These are phyloP conservation scores for Crax fasciolata DNA, from an alignment of 2,797 vertebrate species.

Conservation along the genomic window DNA sequence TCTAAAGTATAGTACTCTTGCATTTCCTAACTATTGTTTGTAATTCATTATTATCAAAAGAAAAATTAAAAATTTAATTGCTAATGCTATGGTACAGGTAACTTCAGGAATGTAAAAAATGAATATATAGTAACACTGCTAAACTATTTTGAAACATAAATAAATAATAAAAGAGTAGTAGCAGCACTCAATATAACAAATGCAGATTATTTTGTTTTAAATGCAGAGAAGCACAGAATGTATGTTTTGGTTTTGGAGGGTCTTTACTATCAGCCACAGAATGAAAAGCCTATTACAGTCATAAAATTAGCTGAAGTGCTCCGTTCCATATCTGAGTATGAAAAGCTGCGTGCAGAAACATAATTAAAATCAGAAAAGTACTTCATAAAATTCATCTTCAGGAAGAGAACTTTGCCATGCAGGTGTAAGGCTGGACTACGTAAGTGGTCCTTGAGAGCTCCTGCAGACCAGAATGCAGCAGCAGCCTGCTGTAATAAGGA, in stretches of 20 bases:
- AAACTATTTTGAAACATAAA: not conserved
- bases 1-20: not conserved
- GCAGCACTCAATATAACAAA: not conserved
- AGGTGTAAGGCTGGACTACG: not conserved
- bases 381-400: not conserved
- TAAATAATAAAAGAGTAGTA: not conserved
- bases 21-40: not conserved
- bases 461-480: not conserved
- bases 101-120: not conserved
- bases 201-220: not conserved
- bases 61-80: not conserved
- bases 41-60: not conserved
- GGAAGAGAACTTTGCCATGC: not conserved
- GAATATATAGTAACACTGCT: not conserved
- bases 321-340: not conserved
- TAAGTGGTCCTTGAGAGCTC: not conserved
- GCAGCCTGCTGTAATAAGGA: not conserved
- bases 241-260: not conserved
- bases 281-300: not conserved
- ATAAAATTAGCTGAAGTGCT: not conserved
- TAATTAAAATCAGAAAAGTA: not conserved
- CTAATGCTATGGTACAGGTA: not conserved
- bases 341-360: not conserved
- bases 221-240: not conserved
- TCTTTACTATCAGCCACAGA: not conserved